Evolutionary conservation across 1,140 invertebrate genomes (phyloP).

Genomic region (Calosoma granatense): DNA sequence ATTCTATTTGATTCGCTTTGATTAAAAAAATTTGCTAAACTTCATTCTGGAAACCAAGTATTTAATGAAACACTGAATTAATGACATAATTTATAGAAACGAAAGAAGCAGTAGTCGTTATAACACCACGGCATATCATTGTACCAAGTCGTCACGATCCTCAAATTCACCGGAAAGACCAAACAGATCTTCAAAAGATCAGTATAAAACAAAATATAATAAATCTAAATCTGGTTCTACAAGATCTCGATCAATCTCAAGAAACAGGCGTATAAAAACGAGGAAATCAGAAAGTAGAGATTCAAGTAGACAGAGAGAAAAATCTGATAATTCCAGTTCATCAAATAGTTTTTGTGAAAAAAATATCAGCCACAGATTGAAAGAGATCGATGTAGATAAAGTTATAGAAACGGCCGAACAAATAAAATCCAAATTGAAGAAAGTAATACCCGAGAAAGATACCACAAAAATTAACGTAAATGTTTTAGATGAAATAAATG

Average conservation of each 20-base stretch:
- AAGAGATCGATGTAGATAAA: conserved; percentile 1
- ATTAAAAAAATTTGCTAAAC: too few relatives aligned
- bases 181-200: conserved; percentile 18
- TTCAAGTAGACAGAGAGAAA: conserved; percentile 17
- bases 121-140: conserved; percentile 13
- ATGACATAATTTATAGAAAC: conserved; percentile 10
- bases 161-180: conserved; percentile 5
- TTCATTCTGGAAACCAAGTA: too few relatives aligned
- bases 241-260: conserved; percentile 19
- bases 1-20: too few relatives aligned
- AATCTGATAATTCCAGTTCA: conserved; percentile 14
- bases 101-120: conserved; percentile 17
- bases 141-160: conserved; percentile 13
- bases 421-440: conserved; percentile 15
- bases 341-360: background rate
- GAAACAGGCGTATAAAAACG: conserved; percentile 24
- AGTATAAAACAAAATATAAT: conserved; percentile 12
- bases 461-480: conserved; percentile 18
- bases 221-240: conserved; percentile 10
- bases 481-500: conserved; percentile 28
- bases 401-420: conserved; percentile 11
- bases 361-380: background rate
- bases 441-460: conserved; percentile 1
- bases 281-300: conserved; percentile 20
- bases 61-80: too few relatives aligned